phyloP scores from a whole-genome alignment of 2,888 invertebrate genomes.

The Hirtodrosophila confusa region DNA sequence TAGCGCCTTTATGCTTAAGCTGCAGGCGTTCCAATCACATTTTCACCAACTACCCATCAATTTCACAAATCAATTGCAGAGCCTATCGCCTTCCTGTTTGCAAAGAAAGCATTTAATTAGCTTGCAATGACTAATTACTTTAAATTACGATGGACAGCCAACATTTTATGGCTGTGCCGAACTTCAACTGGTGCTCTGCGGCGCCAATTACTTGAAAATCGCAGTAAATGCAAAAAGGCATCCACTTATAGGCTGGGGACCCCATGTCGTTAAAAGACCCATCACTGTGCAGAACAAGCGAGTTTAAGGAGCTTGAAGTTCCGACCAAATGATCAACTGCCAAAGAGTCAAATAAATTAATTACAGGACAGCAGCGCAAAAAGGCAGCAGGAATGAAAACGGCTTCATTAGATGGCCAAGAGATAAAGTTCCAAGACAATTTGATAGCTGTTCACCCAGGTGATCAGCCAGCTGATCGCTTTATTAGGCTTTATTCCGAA shows the following conservation, averaged over 20 bases:
- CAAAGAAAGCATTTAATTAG: conserved; percentile 36
- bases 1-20: not conserved
- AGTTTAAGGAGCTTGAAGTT: conserved; percentile 9
- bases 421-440: conserved; percentile 3
- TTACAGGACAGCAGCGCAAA: conserved; percentile 33
- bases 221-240: conserved; percentile 24
- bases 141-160: conserved; percentile 37
- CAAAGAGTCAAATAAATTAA: conserved; percentile 59
- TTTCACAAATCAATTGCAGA: conserved; percentile 11
- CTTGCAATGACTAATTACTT: conserved; percentile 63
- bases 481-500: conserved; percentile 50
- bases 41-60: conserved; percentile 16
- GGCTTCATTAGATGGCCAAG: conserved; percentile 46
- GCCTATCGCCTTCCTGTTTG: conserved; percentile 20
- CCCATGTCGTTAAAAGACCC: conserved; percentile 53
- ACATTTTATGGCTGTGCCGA: conserved; percentile 35
- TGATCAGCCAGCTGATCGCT: conserved; percentile 52
- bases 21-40: not conserved
- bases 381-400: conserved; percentile 36
- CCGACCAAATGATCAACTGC: conserved; percentile 50
- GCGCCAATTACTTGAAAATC: conserved; percentile 29
- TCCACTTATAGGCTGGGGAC: conserved; percentile 33
- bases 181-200: conserved; percentile 8
- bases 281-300: too few species aligned
- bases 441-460: conserved; percentile 10